These are phyloP conservation scores for Campopleginae sp. DNA, from an alignment of 2,888 invertebrate species.

Conservation along the genomic window DNA sequence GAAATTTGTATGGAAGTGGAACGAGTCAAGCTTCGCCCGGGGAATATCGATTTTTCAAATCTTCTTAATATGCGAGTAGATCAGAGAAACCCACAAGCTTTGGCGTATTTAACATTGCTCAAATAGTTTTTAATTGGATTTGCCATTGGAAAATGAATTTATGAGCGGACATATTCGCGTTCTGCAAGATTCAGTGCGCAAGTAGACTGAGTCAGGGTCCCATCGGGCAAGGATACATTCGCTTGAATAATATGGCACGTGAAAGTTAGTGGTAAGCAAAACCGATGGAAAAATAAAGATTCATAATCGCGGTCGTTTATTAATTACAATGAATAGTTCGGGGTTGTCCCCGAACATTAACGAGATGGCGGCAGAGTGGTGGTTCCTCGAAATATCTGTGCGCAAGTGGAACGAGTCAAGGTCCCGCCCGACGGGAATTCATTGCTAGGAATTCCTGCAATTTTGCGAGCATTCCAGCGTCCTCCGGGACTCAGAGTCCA, in stretches of 20 bases:
- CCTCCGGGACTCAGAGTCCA: constrained; percentile 6
- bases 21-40: background rate
- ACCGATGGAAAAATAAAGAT: background rate
- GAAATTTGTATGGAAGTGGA: background rate
- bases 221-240: background rate
- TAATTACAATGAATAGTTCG: background rate
- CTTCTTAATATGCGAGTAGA: background rate
- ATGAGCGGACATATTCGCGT: background rate
- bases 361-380: background rate
- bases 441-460: constrained; percentile 3
- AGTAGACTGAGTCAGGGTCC: background rate
- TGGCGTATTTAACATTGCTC: background rate
- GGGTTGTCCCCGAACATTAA: background rate
- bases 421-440: constrained; percentile 8
- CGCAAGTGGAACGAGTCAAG: constrained; percentile 19
- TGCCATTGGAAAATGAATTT: background rate
- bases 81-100: background rate
- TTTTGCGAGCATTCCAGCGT: constrained; percentile 17
- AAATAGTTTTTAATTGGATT: background rate
- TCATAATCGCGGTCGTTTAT: background rate
- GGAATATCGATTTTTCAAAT: background rate
- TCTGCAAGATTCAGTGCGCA: background rate
- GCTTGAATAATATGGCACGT: background rate
- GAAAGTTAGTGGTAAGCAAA: background rate
- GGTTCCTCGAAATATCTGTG: background rate